phyloP scores from a whole-genome alignment of 2,797 vertebrate genomes.

The Fundulus diaphanus region DNA sequence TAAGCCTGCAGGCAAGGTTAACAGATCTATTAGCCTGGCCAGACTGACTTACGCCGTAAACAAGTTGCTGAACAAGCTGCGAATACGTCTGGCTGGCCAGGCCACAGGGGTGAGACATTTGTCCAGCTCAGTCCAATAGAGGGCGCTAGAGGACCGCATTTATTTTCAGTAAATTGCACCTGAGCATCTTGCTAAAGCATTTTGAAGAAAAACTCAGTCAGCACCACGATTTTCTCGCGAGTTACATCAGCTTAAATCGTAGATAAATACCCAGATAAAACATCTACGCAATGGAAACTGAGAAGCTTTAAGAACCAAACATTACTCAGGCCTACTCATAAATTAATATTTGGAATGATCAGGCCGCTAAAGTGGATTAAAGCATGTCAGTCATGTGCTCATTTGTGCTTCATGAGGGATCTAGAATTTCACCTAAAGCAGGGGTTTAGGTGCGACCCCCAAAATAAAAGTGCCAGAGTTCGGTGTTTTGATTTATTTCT shows the following conservation, averaged over 20 bases:
- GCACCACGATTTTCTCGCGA: slow-evolving; percentile 1
- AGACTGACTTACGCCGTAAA: too few species aligned
- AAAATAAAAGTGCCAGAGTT: too few species aligned
- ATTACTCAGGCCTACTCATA: neutral
- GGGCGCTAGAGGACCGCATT: neutral
- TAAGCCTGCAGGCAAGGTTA: too few species aligned
- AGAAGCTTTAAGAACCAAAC: neutral
- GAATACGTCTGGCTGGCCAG: too few species aligned
- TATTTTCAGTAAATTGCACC: neutral
- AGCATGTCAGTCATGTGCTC: neutral
- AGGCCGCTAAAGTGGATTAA: neutral
- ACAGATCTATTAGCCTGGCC: too few species aligned
- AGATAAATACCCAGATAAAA: neutral
- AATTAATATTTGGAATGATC: neutral
- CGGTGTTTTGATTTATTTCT: too few species aligned
- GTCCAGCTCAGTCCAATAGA: neutral
- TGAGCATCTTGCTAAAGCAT: neutral
- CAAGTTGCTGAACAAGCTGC: too few species aligned
- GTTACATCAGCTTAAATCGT: slow-evolving; percentile 1
- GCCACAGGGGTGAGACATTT: neutral
- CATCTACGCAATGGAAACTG: neutral
- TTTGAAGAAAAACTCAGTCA: neutral
- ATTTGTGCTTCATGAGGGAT: neutral
- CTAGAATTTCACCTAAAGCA: neutral
- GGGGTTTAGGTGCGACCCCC: too few species aligned